Percentiles rank a stretch among this genome's conserved stretches.
These are phyloP conservation scores for Allygus modestus DNA, from an alignment of 2,888 invertebrate genomes.

Conservation along the genomic window DNA sequence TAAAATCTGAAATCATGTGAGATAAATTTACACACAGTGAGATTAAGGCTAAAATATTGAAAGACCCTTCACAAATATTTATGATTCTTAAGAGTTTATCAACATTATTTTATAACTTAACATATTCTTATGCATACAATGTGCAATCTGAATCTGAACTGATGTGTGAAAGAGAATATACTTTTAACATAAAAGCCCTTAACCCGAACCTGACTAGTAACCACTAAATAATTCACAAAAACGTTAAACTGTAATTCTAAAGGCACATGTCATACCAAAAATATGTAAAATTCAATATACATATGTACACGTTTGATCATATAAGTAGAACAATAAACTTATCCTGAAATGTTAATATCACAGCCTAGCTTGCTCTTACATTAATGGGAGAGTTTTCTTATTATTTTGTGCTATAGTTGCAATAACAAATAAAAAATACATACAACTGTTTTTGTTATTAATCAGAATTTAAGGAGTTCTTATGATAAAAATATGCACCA, in stretches of 20 bases:
- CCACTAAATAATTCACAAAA: slow-evolving; percentile 1
- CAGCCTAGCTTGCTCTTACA: not conserved
- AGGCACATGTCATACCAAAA: slow-evolving; percentile 16
- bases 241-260: not conserved
- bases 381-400: not conserved
- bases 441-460: not conserved
- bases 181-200: not conserved
- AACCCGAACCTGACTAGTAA: not conserved
- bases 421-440: too few relatives aligned
- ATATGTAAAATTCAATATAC: slow-evolving; percentile 3
- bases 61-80: not conserved
- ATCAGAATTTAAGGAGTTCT: not conserved
- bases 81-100: too few relatives aligned
- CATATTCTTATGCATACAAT: not conserved
- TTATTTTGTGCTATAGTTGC: not conserved
- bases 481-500: too few relatives aligned
- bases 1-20: slow-evolving; percentile 6
- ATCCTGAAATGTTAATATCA: slow-evolving; percentile 28
- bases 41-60: slow-evolving; percentile 23
- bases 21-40: slow-evolving; percentile 17
- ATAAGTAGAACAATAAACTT: not conserved
- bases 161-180: not conserved
- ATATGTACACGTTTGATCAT: slow-evolving; percentile 5
- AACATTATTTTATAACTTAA: not conserved
- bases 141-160: not conserved